Evolutionary conservation across 2,797 vertebrate species (phyloP).

Genomic region (Yasuhikotakia modesta): DNA sequence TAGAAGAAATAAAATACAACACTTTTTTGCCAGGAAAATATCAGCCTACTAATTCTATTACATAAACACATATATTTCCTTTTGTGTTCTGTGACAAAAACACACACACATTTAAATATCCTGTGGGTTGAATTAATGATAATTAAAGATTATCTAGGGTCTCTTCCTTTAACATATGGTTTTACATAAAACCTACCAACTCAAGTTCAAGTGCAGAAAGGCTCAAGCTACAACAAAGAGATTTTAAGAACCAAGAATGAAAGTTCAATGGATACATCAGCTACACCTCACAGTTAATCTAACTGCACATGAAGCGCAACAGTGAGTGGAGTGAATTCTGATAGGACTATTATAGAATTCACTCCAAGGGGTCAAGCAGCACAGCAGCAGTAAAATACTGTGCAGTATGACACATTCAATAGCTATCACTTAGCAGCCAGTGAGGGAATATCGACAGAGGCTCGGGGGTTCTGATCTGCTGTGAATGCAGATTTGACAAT

Average conservation of each 20-base stretch:
- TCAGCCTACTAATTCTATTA: too few relatives aligned
- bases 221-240: slow-evolving; percentile 1
- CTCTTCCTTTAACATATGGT: too few relatives aligned
- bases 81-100: too few relatives aligned
- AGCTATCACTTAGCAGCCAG: slow-evolving; percentile 33
- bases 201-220: not conserved
- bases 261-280: not conserved
- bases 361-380: slow-evolving; percentile 28
- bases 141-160: too few relatives aligned
- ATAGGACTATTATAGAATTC: slow-evolving; percentile 32
- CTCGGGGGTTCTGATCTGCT: slow-evolving; percentile 22
- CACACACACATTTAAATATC: too few relatives aligned
- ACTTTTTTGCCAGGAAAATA: too few relatives aligned
- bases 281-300: slow-evolving; percentile 21
- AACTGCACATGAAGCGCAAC: slow-evolving; percentile 23
- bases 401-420: slow-evolving; percentile 44
- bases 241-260: not conserved
- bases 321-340: slow-evolving; percentile 30
- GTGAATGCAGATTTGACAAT: slow-evolving; percentile 46
- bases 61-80: too few relatives aligned
- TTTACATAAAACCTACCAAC: too few relatives aligned
- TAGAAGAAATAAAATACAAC: too few relatives aligned
- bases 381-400: slow-evolving; percentile 19
- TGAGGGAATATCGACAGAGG: slow-evolving; percentile 45
- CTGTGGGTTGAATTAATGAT: too few relatives aligned